Conservation (phyloP, 2,113 vertebrate genomes). For the Lophotis ruficrista region DNA sequence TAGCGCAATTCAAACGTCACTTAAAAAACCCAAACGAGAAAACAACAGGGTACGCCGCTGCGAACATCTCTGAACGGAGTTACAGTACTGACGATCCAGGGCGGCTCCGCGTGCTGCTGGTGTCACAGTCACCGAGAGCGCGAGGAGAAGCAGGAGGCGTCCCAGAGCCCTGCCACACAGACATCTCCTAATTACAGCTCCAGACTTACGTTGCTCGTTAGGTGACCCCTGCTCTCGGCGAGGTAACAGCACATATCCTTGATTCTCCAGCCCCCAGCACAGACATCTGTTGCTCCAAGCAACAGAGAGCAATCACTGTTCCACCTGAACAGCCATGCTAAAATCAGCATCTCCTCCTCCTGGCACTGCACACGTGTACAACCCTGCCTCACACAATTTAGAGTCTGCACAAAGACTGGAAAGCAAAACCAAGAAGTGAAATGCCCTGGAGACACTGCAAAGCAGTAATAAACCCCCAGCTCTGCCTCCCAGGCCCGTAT, state of each 20-base stretch:
- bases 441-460: not conserved
- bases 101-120: not conserved
- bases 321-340: not conserved
- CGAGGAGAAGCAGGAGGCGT: not conserved
- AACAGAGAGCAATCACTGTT: not conserved
- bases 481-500: not conserved
- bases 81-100: rapidly evolving
- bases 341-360: not conserved
- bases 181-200: not conserved
- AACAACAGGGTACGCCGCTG: not conserved
- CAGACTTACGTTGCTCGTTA: not conserved
- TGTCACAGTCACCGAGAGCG: not conserved
- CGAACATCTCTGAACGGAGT: not conserved
- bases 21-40: not conserved
- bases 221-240: not conserved
- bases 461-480: not conserved
- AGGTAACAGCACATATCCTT: not conserved
- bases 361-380: not conserved
- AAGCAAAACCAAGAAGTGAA: not conserved
- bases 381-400: not conserved
- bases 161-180: not conserved
- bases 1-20: not conserved
- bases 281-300: not conserved
- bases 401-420: not conserved
- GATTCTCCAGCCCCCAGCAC: not conserved